Evolutionary conservation across 2,113 vertebrate species (phyloP), one percentile per base, ranked within the genome.

Genomic region (Mus spicilegus): DNA sequence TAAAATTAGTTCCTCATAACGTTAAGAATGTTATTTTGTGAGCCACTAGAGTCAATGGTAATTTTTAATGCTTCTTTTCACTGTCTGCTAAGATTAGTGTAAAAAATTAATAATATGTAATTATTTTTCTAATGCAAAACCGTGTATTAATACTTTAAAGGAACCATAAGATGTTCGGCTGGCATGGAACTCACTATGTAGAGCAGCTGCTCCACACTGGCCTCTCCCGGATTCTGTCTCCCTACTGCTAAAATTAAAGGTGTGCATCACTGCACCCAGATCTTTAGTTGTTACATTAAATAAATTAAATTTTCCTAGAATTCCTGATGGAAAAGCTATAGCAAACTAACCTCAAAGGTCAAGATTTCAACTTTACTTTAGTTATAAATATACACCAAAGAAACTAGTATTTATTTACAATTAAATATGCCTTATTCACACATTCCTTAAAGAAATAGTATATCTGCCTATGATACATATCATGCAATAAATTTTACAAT

Each of bases 381-480:
- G 97, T 98, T 96, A 96, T 77, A 94, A 96, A 95, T 96, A 93
- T 36, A 58, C 11, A 96, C 95, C 88, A 69, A 91, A 98, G 63
- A 28, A 65, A 65, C 26, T 65, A 65, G 98, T 97, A 95, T 85
- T 95, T 98, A 97, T n/a, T 98, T 95, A 98, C 91, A 93, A 97
- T 92, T 76, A 91, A 98, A 98, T 56, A 96, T 96, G 96, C 93
- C 93, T 78, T 51, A 14, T 33, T 78, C 8, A 97, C 93, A 98
- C 90, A 97, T 97, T 98, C 95, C 84, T 98, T 96, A 96, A 98
- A 98, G 94, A 98, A 98, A 98, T 84, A 98, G 97, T 97, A 98
- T 96, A 97, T 97, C 90, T 98, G 85, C 85, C 93, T 97, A 98
- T 98, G 98, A 98, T 97, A 98, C 97, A 95, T 97, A 97, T 97